Percentiles rank a stretch among this genome's conserved stretches.
phyloP scores from a whole-genome alignment of 1,140 invertebrate species.

The Zaprionus capensis region DNA sequence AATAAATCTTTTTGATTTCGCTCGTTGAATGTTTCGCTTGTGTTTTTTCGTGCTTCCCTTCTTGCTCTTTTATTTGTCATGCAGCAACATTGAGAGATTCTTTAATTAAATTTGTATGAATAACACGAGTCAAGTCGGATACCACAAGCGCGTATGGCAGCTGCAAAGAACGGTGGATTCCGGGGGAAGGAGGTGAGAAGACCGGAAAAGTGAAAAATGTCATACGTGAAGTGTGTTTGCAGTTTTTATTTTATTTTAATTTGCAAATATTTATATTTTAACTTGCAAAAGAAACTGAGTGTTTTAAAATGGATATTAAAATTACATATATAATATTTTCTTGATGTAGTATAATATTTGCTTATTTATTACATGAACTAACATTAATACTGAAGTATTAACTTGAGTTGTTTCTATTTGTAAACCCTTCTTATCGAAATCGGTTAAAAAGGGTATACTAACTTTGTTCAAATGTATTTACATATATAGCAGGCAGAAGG shows the following conservation, averaged over 20 bases:
- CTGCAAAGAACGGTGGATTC: not conserved
- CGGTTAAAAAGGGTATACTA: no score
- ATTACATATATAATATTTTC: not conserved
- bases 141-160: conserved; percentile 15
- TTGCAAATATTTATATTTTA: conserved; percentile 30
- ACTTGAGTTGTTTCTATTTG: no score
- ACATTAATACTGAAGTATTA: no score
- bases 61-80: conserved; percentile 21
- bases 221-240: conserved; percentile 38
- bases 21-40: conserved; percentile 3
- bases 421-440: no score
- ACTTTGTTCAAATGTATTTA: no score
- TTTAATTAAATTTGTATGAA: conserved; percentile 76
- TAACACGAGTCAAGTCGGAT: conserved; percentile 42
- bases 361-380: no score
- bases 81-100: conserved; percentile 62
- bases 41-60: conserved; percentile 1
- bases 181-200: not conserved
- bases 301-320: not conserved
- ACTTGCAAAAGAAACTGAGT: not conserved
- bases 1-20: conserved; percentile 80
- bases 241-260: conserved; percentile 15
- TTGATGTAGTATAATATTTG: no score
- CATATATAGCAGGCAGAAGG: no score
- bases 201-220: conserved; percentile 41